Evolutionary conservation across 2,797 vertebrate genomes (phyloP).

Genomic region (Premnoplex brunnescens): DNA sequence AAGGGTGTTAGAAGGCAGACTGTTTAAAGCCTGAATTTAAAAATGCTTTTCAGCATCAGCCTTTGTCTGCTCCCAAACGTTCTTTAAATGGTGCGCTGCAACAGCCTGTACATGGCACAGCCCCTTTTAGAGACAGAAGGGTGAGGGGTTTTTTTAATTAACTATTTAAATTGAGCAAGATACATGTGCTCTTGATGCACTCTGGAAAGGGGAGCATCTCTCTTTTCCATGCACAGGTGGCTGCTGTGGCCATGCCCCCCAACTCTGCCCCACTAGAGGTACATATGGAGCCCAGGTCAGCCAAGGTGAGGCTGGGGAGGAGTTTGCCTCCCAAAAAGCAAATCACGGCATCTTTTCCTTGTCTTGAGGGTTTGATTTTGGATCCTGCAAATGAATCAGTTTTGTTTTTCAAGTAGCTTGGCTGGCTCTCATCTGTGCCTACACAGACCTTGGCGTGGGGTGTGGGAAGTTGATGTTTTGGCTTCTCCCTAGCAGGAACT

Average conservation of each 20-base stretch:
- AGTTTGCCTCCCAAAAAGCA: background rate
- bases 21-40: background rate
- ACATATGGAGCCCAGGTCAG: background rate
- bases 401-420: background rate
- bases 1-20: background rate
- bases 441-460: background rate
- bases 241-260: background rate
- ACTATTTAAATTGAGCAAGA: background rate
- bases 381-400: background rate
- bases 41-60: background rate
- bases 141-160: background rate
- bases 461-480: background rate
- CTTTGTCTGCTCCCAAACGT: background rate
- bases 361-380: background rate
- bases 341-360: background rate
- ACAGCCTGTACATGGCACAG: background rate
- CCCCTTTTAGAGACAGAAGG: background rate
- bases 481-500: background rate
- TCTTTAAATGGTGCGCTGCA: background rate
- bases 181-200: rapidly evolving
- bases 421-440: background rate
- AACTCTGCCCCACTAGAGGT: background rate
- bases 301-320: background rate
- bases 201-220: background rate
- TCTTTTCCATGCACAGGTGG: background rate